Evolutionary conservation across 2,888 invertebrate genomes (phyloP), one percentile per base, ranked within the genome.

Genomic region (Lobophora halterata): DNA sequence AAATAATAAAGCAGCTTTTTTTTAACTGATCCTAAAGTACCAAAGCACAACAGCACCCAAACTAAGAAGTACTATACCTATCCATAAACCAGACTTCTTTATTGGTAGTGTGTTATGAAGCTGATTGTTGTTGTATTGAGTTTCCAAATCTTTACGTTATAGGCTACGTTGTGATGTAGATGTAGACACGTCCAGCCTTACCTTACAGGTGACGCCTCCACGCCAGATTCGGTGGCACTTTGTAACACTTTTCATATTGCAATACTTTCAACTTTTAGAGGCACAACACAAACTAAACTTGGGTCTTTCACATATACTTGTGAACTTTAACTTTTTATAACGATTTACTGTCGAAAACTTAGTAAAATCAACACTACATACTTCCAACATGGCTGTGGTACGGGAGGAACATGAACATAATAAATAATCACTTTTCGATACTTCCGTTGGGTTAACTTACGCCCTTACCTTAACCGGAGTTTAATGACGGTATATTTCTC

Each of bases 321-420:
- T 86, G 83, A 80, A 83, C 81, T 82, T 79, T 65, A 69, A 75
- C 82, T 79, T 83, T 83, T 76, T 66, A 55, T 40, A 71, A 79
- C 82, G 65, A 74, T 77, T 76, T 73, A 82, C 80, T 78, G 81
- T 78, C 78, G 79, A 75, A 68, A 86, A 86, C 86, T 82, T 75
- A 85, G 62, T 73, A 77, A 81, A 85, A 81, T 77, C 78, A 85
- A 85, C 87, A 87, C 86, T 87, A 87, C 53, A 42, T 53, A 50
- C 83, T 85, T 81, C n/a, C 79, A 85, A 87, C 86, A 87, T 87
- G 86, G 86, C 86, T 87, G 87, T 86, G 80, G 80, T 85, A 78
- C 72, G 76, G 82, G 76, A 85, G 81, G 79, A 85, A 83, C 76
- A 82, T 74, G 77, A 79, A 82, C 79, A 85, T 83, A 85, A 80